Base-by-base conservation (phyloP, 1,140 invertebrate species). In the Danaus melanippus region DNA sequence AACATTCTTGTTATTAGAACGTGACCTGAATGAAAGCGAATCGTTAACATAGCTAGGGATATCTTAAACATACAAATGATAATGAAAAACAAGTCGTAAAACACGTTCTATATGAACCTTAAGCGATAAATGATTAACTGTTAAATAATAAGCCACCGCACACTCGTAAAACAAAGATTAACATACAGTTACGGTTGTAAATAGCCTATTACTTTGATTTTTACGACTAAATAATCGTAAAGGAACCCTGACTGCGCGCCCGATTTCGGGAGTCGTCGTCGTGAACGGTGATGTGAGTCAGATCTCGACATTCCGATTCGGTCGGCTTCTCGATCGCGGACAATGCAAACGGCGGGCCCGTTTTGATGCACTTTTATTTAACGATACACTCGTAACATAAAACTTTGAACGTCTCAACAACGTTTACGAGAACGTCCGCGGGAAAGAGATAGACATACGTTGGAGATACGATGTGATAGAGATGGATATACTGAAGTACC, bases 181-280 rank as follows among this genome's bases (percentile, higher is more conserved):
- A 84, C 79, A 86, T 83, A 84, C 79, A 79, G 74, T 86, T 84
- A 84, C 79, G 71, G 74, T 55, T 83, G 83, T 86, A 84, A 86
- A 86, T 84, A 84, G 83, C 68, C 84, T 81, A 86, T 86, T 84
- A 86, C 84, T 86, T 86, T 84, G 83, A 86, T 86, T 86, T 86
- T 86, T 86, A 86, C 81, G 83, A 86, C 83, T 86, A 84, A 86
- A 86, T 86, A 86, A 86, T 86, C 83, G 83, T 86, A 86, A 86
- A 84, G 74, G 81, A 83, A 76, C 75, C 79, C 76, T 67, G 74
- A 50, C 62, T 65, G 74, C 49, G 53, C 67, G 69, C 51, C 78
- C 58, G 51, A 68, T 60, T 78, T 77, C 48, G 62, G 67, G 58
- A 64, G 75, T 52, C 53, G 57, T 43, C 51, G 46, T 44, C 46